Conservation (phyloP, 2,797 vertebrate species). For the Merluccius polli region DNA sequence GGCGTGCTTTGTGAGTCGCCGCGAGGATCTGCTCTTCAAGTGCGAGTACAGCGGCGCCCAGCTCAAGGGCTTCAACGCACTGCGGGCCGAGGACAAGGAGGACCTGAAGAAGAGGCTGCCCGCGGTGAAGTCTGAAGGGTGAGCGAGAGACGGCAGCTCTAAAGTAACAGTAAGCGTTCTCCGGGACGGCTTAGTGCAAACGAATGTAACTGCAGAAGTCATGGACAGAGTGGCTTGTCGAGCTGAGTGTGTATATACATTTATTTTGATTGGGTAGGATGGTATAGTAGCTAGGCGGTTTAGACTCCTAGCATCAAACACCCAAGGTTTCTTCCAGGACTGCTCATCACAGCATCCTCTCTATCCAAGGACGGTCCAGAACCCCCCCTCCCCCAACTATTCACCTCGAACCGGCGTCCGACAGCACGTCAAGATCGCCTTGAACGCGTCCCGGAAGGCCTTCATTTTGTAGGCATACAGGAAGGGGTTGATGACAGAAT, state of each 20-base stretch:
- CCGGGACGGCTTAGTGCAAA: too few species aligned
- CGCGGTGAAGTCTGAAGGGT: slow-evolving; percentile 86
- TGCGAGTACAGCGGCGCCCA: slow-evolving; percentile 78
- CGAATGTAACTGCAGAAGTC: background rate
- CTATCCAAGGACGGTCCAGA: background rate
- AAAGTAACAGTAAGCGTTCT: background rate
- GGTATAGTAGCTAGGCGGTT: background rate
- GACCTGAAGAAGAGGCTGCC: slow-evolving; percentile 89
- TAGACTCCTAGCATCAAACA: background rate
- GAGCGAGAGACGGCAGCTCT: slow-evolving; percentile 39
- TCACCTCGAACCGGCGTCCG: slow-evolving; percentile 31
- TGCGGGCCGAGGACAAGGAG: slow-evolving; percentile 86
- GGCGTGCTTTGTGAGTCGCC: slow-evolving; percentile 82
- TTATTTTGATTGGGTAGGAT: background rate
- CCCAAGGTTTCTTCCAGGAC: background rate
- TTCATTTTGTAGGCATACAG: slow-evolving; percentile 75
- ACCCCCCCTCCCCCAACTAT: slow-evolving; percentile 13
- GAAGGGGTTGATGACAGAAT: slow-evolving; percentile 73
- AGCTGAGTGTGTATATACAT: background rate
- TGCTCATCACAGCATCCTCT: background rate
- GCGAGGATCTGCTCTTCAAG: slow-evolving; percentile 87
- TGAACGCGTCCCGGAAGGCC: slow-evolving; percentile 72
- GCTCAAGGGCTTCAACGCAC: slow-evolving; percentile 83
- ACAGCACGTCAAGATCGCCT: slow-evolving; percentile 67
- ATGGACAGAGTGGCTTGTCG: background rate